phyloP scores from a whole-genome alignment of 2,113 vertebrate genomes.

The Plotosus lineatus region DNA sequence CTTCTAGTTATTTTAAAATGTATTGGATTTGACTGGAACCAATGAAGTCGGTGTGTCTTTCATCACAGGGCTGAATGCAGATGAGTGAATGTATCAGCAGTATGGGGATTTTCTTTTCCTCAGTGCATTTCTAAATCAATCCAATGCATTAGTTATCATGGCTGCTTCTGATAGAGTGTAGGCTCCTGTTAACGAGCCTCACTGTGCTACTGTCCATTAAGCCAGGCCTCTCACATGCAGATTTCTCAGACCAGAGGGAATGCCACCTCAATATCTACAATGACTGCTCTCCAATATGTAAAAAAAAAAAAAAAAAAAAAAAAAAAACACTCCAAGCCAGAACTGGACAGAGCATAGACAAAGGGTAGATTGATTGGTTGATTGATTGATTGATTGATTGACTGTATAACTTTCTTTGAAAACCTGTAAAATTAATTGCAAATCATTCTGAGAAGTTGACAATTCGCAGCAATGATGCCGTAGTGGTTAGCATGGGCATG shows the following conservation, averaged over 20 bases:
- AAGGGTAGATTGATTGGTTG: background rate
- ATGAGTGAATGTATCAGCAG: constrained; percentile 21
- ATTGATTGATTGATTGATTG: background rate
- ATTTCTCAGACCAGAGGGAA: constrained; percentile 44
- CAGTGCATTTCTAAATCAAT: constrained; percentile 55
- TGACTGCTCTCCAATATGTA: constrained; percentile 52
- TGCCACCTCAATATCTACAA: constrained; percentile 14
- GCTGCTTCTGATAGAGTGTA: constrained; percentile 56
- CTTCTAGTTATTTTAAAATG: background rate
- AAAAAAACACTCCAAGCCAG: constrained; percentile 45
- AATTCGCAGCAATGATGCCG: no score
- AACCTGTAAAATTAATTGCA: no score
- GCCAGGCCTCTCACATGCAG: constrained; percentile 40
- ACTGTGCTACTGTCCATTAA: constrained; percentile 42
- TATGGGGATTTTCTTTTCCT: constrained; percentile 30
- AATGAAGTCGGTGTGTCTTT: constrained; percentile 16
- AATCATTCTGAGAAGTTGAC: no score
- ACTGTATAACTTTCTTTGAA: no score
- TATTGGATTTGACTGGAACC: background rate
- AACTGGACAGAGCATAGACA: background rate
- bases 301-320: no score
- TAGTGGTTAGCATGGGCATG: no score
- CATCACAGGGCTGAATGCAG: constrained; percentile 34
- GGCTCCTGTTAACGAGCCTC: constrained; percentile 44
- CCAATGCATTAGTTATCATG: constrained; percentile 57